Evolutionary conservation across 2,797 vertebrate genomes (phyloP).

Genomic region (Cryptoprocta ferox): DNA sequence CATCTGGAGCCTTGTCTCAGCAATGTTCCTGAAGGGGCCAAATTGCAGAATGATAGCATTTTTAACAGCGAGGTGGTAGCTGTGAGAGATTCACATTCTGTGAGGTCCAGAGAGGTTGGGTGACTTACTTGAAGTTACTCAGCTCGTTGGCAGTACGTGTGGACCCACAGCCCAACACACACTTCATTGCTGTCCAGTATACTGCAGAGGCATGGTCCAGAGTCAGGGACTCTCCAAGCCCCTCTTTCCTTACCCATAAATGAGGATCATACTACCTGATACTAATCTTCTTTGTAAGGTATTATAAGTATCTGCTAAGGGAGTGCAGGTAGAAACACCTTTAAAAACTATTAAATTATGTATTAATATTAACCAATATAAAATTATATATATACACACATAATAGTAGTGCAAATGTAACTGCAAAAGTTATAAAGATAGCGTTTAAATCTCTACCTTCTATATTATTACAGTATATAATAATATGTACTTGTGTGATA

Average conservation of each 20-base stretch:
- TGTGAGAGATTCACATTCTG: conserved; percentile 12
- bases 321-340: not conserved
- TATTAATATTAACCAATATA: conserved; percentile 3
- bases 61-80: not conserved
- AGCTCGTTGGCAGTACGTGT: not conserved
- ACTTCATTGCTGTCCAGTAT: not conserved
- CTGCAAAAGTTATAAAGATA: not conserved
- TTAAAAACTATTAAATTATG: not conserved
- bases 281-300: not conserved
- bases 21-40: not conserved
- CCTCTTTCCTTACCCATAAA: not conserved
- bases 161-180: not conserved
- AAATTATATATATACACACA: not conserved
- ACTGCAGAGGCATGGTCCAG: not conserved
- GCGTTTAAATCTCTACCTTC: not conserved
- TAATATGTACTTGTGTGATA: not conserved
- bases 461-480: not conserved
- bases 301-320: not conserved
- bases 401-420: not conserved
- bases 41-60: not conserved
- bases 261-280: not conserved
- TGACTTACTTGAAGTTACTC: not conserved
- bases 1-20: not conserved
- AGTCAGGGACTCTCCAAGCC: not conserved
- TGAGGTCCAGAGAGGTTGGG: not conserved